phyloP scores from a whole-genome alignment of 2,113 vertebrate genomes.

The Trogon surrucura region DNA sequence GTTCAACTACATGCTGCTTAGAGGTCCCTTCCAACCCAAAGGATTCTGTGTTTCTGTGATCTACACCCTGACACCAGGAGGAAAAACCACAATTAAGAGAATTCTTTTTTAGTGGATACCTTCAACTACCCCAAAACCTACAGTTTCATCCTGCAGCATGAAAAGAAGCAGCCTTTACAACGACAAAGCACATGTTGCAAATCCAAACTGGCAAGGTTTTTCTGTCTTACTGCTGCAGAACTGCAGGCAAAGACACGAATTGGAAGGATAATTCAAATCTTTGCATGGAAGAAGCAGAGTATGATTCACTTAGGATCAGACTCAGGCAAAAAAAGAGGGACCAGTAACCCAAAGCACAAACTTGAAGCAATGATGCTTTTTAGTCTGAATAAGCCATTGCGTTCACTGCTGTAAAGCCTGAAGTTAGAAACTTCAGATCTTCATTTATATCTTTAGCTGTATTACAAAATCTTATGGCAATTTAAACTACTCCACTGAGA shows the following conservation, averaged over 20 bases:
- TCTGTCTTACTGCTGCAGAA: background rate
- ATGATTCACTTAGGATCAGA: background rate
- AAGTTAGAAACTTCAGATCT: background rate
- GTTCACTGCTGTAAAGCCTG: background rate
- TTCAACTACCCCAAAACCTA: background rate
- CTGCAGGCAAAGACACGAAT: background rate
- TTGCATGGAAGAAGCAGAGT: background rate
- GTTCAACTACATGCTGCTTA: background rate
- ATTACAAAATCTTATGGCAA: background rate
- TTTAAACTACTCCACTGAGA: background rate
- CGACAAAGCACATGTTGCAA: background rate
- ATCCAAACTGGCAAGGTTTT: background rate
- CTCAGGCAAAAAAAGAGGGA: background rate
- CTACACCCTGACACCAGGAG: background rate
- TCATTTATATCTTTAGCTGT: background rate
- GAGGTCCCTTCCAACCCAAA: background rate
- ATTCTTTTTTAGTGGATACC: background rate
- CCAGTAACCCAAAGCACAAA: background rate
- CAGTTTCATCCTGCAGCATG: background rate
- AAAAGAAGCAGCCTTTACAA: background rate
- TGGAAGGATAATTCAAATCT: background rate
- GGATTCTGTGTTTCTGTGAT: background rate
- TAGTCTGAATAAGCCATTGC: background rate
- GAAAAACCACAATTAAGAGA: background rate
- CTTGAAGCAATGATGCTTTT: background rate